Percentiles rank a stretch among this genome's conserved stretches.
phyloP scores from a whole-genome alignment of 2,113 vertebrate species.

The Probosciger aterrimus region DNA sequence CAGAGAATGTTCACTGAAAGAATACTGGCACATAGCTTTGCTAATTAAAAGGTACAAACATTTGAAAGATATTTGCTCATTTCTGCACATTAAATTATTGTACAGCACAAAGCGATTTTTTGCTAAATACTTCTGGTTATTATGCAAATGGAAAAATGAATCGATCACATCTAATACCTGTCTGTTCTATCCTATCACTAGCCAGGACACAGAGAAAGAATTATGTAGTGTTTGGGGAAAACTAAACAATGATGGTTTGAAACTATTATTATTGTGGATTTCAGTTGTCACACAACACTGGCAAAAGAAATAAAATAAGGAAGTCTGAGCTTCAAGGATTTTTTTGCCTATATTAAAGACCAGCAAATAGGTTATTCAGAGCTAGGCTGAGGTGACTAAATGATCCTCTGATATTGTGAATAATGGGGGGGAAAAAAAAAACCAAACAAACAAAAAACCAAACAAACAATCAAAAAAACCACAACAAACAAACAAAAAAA shows the following conservation, averaged over 20 bases:
- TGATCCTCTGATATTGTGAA: neutral
- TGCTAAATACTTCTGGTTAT: neutral
- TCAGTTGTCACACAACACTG: neutral
- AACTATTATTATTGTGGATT: neutral
- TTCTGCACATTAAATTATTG: neutral
- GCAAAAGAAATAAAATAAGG: neutral
- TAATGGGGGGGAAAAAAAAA: fast-evolving
- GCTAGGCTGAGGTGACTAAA: neutral
- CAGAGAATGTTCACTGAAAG: neutral
- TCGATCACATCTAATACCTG: neutral
- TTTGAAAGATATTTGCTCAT: neutral
- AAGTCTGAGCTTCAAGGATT: neutral
- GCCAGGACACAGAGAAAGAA: neutral
- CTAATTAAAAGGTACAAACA: neutral
- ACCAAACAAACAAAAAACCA: too few relatives aligned
- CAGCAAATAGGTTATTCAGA: neutral
- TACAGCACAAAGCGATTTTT: neutral
- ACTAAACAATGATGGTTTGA: neutral
- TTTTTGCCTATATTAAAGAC: neutral
- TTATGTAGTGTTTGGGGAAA: neutral
- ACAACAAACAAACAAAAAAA: too few relatives aligned
- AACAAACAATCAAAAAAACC: neutral
- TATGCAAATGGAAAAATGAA: neutral
- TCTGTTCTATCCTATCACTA: neutral
- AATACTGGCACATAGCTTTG: neutral